Base-by-base conservation (phyloP, 2,797 vertebrate genomes). In the Acestrorhynchus altus region DNA sequence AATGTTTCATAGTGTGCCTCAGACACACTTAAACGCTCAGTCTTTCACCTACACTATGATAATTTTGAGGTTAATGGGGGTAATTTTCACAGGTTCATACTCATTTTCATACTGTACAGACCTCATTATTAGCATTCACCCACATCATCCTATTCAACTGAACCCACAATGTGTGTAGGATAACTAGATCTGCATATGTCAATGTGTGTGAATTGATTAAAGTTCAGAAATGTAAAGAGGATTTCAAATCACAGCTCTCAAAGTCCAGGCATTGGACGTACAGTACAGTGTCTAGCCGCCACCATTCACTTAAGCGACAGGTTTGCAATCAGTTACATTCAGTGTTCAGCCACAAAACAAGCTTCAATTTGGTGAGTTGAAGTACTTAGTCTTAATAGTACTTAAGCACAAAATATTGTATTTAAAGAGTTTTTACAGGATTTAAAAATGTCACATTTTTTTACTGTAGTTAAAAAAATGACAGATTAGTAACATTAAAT, bases 31-130 rank as follows among this genome's bases (percentile, higher is more conserved):
- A 46, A 77, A 78, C 49, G 35, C 74, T 72, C 42, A 67, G 57
- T 74, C 39, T 78, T n/a, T 75, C 76, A 72, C 75, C 67, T 72
- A 81, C 79, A 13, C 0, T 72, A 89, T 88, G 86, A 75, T 87
- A 89, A 89, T 87, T 4, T 22, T 88, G 89, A 89, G 89, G 88
- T 90, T 83, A 70, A 35, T 70, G 39, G 72, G 83, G 78, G 70
- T 64, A 65, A 81, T 39, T 57, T 39, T 5, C 52, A 60, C 76
- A 83, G 31, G 81, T 76, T 75, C 28, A 84, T 74, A n/a, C n/a
- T n/a, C n/a, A n/a, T n/a, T n/a, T n/a, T 81, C 51, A 77, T 44
- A 88, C 85, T 87, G 86, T 87, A 87, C 56, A 64, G 72, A 83
- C 88, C 85, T 88, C 90, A 87, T 84, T 85, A 90, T 82, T 82